Evolutionary conservation across 2,888 invertebrate species (phyloP).

Genomic region (Temnothorax unifasciatus): DNA sequence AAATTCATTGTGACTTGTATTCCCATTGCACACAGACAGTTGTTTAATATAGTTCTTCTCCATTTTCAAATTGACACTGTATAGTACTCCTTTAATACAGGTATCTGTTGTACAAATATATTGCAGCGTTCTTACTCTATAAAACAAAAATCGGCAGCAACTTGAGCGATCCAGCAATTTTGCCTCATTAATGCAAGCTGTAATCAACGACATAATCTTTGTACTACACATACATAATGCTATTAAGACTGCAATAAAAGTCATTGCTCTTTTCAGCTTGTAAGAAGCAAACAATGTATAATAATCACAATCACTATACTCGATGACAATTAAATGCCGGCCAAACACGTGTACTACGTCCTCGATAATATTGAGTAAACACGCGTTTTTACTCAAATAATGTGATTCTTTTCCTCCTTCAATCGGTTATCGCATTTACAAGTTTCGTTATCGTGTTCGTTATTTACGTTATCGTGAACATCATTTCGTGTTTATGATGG

Average conservation of each 20-base stretch:
- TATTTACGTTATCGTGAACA: neutral
- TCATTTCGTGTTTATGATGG: neutral
- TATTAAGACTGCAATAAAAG: neutral
- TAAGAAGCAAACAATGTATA: neutral
- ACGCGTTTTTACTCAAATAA: neutral
- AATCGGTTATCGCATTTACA: neutral
- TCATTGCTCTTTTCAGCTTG: neutral
- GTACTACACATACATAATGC: neutral
- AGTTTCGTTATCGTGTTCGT: neutral
- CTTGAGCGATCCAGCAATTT: neutral
- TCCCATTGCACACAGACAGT: neutral
- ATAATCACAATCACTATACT: neutral
- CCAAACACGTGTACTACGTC: too few species aligned
- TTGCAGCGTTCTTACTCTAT: neutral
- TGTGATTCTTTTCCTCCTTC: neutral
- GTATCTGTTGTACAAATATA: neutral
- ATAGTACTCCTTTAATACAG: neutral
- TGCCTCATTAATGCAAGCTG: neutral
- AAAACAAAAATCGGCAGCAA: neutral
- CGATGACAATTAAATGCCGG: neutral
- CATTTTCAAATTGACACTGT: conserved; percentile 6
- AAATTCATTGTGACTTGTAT: neutral
- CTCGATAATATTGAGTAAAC: neutral
- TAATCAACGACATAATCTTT: neutral
- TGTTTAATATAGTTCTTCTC: neutral